A percentile compares a stretch with the other conserved stretches of the same genome.
Conservation (phyloP, 2,797 vertebrate genomes). For the Sphenopsis melanotis region DNA sequence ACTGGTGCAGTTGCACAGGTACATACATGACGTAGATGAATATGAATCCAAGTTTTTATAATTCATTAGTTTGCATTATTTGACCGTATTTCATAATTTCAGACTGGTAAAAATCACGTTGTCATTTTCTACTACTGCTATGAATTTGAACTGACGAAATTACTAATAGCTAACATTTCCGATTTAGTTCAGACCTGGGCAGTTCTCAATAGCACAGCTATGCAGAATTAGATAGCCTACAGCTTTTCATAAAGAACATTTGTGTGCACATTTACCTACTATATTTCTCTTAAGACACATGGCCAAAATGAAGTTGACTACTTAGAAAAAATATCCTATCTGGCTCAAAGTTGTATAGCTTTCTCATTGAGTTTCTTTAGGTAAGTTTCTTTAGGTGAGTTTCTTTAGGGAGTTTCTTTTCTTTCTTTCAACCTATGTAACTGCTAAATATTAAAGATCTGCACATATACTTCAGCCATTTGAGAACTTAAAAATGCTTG, state of each 20-base stretch:
- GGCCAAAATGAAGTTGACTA: background rate
- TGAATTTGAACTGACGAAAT: background rate
- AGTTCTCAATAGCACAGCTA: background rate
- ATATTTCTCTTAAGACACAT: background rate
- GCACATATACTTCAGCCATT: background rate
- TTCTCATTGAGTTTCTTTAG: background rate
- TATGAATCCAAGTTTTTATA: background rate
- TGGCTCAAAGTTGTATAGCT: background rate
- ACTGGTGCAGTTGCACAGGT: background rate
- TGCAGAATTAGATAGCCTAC: background rate
- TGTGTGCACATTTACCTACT: background rate
- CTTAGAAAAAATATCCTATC: background rate
- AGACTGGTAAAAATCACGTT: background rate
- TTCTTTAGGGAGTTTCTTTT: background rate
- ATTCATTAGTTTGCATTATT: background rate
- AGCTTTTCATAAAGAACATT: background rate
- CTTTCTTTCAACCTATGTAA: background rate
- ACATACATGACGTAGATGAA: background rate
- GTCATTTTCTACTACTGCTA: background rate
- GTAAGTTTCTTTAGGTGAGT: background rate
- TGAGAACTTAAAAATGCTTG: background rate
- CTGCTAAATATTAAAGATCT: background rate
- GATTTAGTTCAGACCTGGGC: background rate
- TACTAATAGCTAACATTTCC: background rate
- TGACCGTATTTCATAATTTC: background rate